phyloP scores from a whole-genome alignment of 2,113 vertebrate genomes.

The Melanerpes aurifrons region DNA sequence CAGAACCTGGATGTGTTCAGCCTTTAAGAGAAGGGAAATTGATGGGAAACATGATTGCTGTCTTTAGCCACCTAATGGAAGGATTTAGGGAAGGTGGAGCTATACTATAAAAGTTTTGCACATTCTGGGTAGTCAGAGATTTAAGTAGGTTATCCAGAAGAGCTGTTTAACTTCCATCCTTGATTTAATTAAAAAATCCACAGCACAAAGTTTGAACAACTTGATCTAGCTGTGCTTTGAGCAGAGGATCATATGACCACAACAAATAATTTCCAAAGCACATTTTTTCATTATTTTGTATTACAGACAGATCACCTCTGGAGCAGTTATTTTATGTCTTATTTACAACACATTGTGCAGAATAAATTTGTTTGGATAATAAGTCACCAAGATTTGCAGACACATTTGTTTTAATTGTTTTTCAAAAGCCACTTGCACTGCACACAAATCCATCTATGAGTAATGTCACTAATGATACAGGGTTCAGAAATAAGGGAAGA shows the following conservation, averaged over 20 bases:
- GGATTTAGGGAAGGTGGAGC: not conserved
- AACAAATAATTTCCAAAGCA: not conserved
- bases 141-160: not conserved
- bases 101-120: not conserved
- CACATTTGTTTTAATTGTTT: not conserved
- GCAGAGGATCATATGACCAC: accelerated
- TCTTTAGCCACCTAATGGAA: not conserved
- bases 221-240: not conserved
- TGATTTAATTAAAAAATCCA: not conserved
- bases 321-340: not conserved
- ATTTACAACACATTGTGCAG: not conserved
- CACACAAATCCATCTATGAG: not conserved
- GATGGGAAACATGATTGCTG: not conserved
- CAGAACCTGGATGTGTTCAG: accelerated
- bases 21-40: not conserved
- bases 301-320: not conserved
- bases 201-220: not conserved
- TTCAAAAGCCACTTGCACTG: not conserved
- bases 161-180: not conserved
- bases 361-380: not conserved
- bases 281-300: not conserved
- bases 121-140: not conserved
- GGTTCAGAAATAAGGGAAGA: not conserved
- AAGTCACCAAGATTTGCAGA: not conserved
- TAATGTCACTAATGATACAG: not conserved